These are phyloP conservation scores for Conops quadrifasciatus DNA, from an alignment of 2,888 invertebrate species.

Conservation along the genomic window DNA sequence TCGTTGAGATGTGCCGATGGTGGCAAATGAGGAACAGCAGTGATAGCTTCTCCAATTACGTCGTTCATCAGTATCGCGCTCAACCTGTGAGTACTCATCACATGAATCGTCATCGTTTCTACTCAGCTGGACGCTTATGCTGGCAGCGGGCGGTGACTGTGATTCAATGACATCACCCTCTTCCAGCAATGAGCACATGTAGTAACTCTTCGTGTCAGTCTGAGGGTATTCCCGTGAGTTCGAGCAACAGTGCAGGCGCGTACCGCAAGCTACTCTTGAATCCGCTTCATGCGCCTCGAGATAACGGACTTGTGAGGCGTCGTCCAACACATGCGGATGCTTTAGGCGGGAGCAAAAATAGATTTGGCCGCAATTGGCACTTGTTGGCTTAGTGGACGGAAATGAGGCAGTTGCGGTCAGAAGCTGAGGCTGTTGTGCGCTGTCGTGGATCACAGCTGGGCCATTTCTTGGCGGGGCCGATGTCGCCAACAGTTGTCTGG, in stretches of 20 bases:
- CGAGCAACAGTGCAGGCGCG: constrained; percentile 65
- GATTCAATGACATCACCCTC: constrained; percentile 61
- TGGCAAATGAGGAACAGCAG: constrained; percentile 65
- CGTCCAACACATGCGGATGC: constrained; percentile 61
- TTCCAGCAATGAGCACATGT: constrained; percentile 68
- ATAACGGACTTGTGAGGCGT: constrained; percentile 42
- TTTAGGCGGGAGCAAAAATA: constrained; percentile 64
- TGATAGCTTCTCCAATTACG: constrained; percentile 58
- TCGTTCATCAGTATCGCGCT: constrained; percentile 30
- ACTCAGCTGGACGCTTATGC: constrained; percentile 39
- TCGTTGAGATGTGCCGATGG: constrained; percentile 55
- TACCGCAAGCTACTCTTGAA: constrained; percentile 21
- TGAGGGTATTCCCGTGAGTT: constrained; percentile 63
- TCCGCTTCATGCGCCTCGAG: constrained; percentile 40
- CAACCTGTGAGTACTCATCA: constrained; percentile 27
- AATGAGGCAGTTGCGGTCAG: constrained; percentile 39
- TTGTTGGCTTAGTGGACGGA: constrained; percentile 56
- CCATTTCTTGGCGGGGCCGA: constrained; percentile 41
- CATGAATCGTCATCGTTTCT: constrained; percentile 34
- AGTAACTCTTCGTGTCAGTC: constrained; percentile 60
- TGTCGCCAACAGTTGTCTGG: constrained; percentile 48
- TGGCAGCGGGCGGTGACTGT: constrained; percentile 37
- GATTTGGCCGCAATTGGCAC: constrained; percentile 51
- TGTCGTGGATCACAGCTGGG: constrained; percentile 4
- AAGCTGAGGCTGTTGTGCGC: constrained; percentile 1